Conservation (phyloP, 2,797 vertebrate genomes). For the Trichosurus vulpecula region DNA sequence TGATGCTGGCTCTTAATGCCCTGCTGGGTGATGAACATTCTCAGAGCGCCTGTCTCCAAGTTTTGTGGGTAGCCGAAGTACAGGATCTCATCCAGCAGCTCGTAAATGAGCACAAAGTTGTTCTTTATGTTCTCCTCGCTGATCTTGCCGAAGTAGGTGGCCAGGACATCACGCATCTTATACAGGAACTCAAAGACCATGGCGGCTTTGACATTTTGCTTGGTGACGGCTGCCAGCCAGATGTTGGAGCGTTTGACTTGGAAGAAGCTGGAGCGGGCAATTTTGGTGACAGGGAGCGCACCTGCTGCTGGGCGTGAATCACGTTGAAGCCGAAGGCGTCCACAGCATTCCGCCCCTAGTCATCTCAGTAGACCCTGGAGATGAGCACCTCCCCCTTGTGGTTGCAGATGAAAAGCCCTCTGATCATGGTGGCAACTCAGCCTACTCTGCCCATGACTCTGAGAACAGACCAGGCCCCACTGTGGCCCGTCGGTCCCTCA, state of each 20-base stretch:
- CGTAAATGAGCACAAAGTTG: slow-evolving; percentile 99
- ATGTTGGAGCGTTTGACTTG: slow-evolving; percentile 99
- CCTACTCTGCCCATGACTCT: too few species aligned
- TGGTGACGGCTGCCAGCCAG: slow-evolving; percentile 99
- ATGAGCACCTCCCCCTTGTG: too few species aligned
- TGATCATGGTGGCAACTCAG: too few species aligned
- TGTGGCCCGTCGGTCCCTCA: too few species aligned
- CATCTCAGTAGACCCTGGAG: too few species aligned
- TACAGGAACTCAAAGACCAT: slow-evolving; percentile 99
- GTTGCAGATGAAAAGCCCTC: too few species aligned
- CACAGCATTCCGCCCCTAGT: too few species aligned
- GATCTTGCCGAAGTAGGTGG: slow-evolving; percentile 98
- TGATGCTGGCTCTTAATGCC: slow-evolving; percentile 98
- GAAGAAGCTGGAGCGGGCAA: slow-evolving; percentile 99
- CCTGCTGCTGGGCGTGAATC: slow-evolving; percentile 99
- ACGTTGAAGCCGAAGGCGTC: too few species aligned
- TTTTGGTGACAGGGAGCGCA: slow-evolving; percentile 98
- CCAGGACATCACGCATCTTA: slow-evolving; percentile 99
- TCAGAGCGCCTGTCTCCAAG: slow-evolving; percentile 98
- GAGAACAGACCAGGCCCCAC: too few species aligned
- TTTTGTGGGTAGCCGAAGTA: slow-evolving; percentile 99
- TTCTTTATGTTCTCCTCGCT: too few species aligned
- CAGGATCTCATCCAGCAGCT: slow-evolving; percentile 94
- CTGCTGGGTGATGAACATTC: slow-evolving; percentile 99
- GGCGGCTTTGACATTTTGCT: slow-evolving; percentile 99